phyloP scores from a whole-genome alignment of 2,888 invertebrate genomes.

The Bibio marci region DNA sequence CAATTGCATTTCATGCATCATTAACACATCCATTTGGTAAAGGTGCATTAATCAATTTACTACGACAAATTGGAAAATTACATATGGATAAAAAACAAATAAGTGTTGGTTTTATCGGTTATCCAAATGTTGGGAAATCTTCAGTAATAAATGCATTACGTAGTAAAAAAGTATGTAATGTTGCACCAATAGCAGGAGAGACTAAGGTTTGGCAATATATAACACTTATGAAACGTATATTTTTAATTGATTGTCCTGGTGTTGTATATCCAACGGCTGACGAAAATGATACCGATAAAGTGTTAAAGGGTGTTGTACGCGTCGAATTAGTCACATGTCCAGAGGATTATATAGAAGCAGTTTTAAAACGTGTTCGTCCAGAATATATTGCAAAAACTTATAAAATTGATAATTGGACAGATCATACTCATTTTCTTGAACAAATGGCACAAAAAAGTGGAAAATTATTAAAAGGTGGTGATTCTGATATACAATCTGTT shows the following conservation, averaged over 20 bases:
- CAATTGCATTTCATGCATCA: conserved; percentile 97
- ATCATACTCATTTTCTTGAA: conserved; percentile 76
- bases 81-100: conserved; percentile 97
- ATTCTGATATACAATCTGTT: conserved; percentile 77
- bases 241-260: conserved; percentile 96
- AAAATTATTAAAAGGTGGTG: conserved; percentile 89
- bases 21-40: conserved; percentile 96
- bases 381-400: conserved; percentile 88
- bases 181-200: conserved; percentile 95
- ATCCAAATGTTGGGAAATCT: conserved; percentile 97
- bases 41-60: conserved; percentile 86
- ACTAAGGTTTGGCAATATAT: conserved; percentile 99
- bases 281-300: conserved; percentile 88
- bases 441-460: conserved; percentile 75
- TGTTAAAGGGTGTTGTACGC: conserved; percentile 93
- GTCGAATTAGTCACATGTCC: conserved; percentile 88
- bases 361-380: conserved; percentile 70
- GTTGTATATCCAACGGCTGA: conserved; percentile 95
- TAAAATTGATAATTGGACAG: conserved; percentile 64
- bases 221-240: conserved; percentile 91
- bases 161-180: conserved; percentile 96
- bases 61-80: conserved; percentile 88
- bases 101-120: conserved; percentile 96
- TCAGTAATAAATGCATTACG: conserved; percentile 94
- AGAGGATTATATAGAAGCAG: conserved; percentile 81